phyloP scores from a whole-genome alignment of 92 coral and sea anemone genomes.

The Palythoa caribaeorum region DNA sequence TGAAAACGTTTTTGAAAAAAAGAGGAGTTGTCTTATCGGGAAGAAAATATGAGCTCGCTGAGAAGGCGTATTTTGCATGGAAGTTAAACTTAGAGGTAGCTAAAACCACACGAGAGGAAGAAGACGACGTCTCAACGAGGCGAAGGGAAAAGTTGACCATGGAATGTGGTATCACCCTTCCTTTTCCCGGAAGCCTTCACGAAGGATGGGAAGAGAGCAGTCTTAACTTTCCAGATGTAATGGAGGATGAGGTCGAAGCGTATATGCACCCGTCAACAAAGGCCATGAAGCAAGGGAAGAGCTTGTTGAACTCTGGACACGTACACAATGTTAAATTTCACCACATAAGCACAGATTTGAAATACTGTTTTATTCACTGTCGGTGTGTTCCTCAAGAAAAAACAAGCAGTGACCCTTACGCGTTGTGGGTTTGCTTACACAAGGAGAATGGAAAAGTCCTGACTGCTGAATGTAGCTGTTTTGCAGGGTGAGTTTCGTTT shows the following conservation, averaged over 20 bases:
- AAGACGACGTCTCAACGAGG: constrained; percentile 26
- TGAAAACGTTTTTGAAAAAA: too few relatives aligned
- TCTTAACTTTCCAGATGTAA: neutral
- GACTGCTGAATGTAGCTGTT: neutral
- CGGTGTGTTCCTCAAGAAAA: neutral
- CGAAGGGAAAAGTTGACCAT: constrained; percentile 31
- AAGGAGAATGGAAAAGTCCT: neutral
- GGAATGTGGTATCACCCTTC: constrained; percentile 45
- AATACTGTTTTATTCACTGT: neutral
- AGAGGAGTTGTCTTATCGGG: neutral
- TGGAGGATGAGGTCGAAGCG: neutral
- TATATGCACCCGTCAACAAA: neutral
- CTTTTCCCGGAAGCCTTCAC: constrained; percentile 32
- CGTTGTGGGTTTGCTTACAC: neutral
- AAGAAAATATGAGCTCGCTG: neutral
- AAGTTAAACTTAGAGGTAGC: constrained; percentile 44
- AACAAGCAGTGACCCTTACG: neutral
- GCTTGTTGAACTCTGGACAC: neutral
- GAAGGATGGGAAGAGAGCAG: neutral
- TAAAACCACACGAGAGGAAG: constrained; percentile 37
- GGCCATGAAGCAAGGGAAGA: neutral
- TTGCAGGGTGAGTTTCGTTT: neutral
- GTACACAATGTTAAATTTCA: neutral
- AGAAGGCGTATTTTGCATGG: neutral
- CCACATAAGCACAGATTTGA: neutral